phyloP scores from a whole-genome alignment of 2,888 invertebrate species.

The Glyphotaelius pellucidus region DNA sequence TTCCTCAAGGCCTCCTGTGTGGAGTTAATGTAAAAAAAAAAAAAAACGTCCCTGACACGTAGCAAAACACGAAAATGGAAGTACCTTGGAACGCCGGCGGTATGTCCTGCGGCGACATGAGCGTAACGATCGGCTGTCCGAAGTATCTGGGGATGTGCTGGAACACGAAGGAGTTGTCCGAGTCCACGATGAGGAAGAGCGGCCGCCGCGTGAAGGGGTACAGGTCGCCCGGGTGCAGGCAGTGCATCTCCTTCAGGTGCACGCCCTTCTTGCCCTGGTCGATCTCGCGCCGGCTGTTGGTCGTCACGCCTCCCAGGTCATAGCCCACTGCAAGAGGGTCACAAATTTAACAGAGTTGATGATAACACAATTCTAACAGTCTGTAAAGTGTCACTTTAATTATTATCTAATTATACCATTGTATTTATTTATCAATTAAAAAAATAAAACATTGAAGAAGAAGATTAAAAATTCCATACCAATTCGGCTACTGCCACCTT shows the following conservation, averaged over 20 bases:
- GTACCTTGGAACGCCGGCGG: conserved; percentile 90
- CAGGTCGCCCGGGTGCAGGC: conserved; percentile 95
- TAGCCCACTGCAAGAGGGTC: conserved; percentile 84
- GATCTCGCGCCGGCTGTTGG: conserved; percentile 90
- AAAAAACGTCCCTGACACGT: no score
- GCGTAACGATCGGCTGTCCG: conserved; percentile 93
- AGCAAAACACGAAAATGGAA: no score
- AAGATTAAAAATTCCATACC: no score
- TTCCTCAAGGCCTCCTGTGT: no score
- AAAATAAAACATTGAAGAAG: no score
- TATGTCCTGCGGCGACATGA: conserved; percentile 95
- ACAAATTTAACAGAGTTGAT: background rate
- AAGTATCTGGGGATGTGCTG: conserved; percentile 93
- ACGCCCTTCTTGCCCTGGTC: conserved; percentile 74
- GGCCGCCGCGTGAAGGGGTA: conserved; percentile 95
- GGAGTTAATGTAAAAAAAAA: no score
- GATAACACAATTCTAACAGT: no score
- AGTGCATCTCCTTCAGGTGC: conserved; percentile 82
- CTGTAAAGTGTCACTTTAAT: no score
- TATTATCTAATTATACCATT: no score
- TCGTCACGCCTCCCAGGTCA: conserved; percentile 93
- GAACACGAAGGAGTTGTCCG: conserved; percentile 95
- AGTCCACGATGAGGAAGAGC: conserved; percentile 95
- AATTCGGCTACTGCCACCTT: no score
- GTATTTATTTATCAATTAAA: no score